phyloP scores from a whole-genome alignment of 1,140 invertebrate species.

The Epicauta chinensis region DNA sequence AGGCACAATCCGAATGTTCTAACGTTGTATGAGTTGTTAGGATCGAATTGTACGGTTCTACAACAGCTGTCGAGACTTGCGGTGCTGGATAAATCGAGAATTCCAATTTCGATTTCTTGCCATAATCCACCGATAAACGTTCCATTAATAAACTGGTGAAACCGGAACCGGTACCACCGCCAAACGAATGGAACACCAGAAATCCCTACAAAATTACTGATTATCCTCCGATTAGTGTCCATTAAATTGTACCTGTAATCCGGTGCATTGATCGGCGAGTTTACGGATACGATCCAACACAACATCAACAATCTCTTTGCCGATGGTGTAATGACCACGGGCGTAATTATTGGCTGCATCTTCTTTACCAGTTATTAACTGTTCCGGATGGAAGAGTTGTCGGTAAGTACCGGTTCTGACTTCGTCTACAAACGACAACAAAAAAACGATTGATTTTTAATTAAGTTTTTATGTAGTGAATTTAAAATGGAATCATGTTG shows the following conservation, averaged over 20 bases:
- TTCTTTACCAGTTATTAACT: conserved; percentile 67
- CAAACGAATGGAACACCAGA: conserved; percentile 80
- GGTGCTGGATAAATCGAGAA: conserved; percentile 84
- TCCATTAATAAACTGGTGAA: conserved; percentile 80
- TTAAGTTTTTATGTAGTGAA: too few species aligned
- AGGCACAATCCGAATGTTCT: conserved; percentile 76
- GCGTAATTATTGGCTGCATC: conserved; percentile 83
- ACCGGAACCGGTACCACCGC: conserved; percentile 79
- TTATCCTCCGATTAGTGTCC: background rate
- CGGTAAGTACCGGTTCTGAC: conserved; percentile 65
- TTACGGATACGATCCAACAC: conserved; percentile 70
- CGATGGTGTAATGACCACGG: conserved; percentile 80
- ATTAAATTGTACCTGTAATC: conserved; percentile 54
- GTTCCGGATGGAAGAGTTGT: conserved; percentile 68
- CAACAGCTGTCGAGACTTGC: conserved; percentile 75
- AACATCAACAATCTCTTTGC: conserved; percentile 77
- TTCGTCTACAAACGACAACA: conserved; percentile 48
- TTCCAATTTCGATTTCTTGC: conserved; percentile 76
- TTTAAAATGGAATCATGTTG: too few species aligned
- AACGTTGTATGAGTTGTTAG: conserved; percentile 74
- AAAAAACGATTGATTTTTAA: too few species aligned
- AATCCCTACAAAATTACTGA: conserved; percentile 61
- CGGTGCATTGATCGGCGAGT: conserved; percentile 71
- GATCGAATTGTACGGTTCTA: conserved; percentile 80
- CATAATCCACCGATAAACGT: conserved; percentile 71